Percentiles rank a stretch among this genome's conserved stretches.
Conservation (phyloP, 2,888 invertebrate species). For the Leptogaster cylindrica region DNA sequence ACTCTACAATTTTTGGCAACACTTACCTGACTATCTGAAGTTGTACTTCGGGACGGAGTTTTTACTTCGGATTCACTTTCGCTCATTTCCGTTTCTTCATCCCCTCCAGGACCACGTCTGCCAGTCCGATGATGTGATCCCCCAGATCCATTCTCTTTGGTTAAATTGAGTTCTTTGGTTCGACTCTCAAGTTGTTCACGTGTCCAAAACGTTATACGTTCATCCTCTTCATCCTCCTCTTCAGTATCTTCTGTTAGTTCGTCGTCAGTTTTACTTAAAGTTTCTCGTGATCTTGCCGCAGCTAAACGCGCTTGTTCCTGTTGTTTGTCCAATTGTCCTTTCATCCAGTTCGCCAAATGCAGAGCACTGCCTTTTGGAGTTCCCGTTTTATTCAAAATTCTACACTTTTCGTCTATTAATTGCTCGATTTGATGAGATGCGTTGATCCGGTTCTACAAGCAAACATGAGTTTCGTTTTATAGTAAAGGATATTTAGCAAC, state of each 20-base stretch:
- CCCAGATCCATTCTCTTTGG: slow-evolving; percentile 61
- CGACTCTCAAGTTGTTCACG: slow-evolving; percentile 74
- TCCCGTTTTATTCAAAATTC: slow-evolving; percentile 68
- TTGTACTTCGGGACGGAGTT: slow-evolving; percentile 75
- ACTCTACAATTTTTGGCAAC: no score
- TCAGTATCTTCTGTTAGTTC: not conserved
- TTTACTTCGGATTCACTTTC: slow-evolving; percentile 65
- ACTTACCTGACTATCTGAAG: slow-evolving; percentile 78
- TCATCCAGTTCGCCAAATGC: slow-evolving; percentile 82
- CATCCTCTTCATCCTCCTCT: slow-evolving; percentile 57
- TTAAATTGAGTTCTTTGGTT: slow-evolving; percentile 72
- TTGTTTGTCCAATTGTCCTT: slow-evolving; percentile 72
- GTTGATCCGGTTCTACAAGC: slow-evolving; percentile 50
- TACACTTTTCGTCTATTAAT: slow-evolving; percentile 70
- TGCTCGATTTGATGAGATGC: slow-evolving; percentile 65
- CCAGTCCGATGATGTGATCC: slow-evolving; percentile 53
- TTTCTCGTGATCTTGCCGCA: slow-evolving; percentile 55
- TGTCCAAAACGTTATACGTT: slow-evolving; percentile 68
- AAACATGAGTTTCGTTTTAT: no score
- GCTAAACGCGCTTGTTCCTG: slow-evolving; percentile 61
- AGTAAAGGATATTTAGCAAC: not conserved
- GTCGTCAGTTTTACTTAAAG: slow-evolving; percentile 54
- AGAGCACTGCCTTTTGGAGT: slow-evolving; percentile 74
- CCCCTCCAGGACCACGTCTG: slow-evolving; percentile 59
- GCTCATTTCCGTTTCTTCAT: slow-evolving; percentile 62